A percentile compares a stretch with the other conserved stretches of the same genome.
These are phyloP conservation scores for Hyperoplus lanceolatus DNA, from an alignment of 2,797 vertebrate species.

Conservation along the genomic window DNA sequence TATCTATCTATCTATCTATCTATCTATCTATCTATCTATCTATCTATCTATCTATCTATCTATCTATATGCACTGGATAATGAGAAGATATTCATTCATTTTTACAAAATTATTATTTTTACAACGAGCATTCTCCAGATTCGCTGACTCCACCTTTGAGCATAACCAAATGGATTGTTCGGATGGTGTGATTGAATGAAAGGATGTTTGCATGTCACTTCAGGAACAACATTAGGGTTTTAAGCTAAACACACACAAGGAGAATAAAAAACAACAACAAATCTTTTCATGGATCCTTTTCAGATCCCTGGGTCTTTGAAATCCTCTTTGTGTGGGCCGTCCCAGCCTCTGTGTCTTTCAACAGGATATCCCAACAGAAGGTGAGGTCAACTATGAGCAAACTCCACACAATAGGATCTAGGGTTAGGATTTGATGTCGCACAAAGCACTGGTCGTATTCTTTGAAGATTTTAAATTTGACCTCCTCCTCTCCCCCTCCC, in stretches of 20 bases:
- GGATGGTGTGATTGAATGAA: neutral
- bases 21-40: too few relatives aligned
- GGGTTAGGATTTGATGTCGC: conserved; percentile 81
- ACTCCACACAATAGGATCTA: conserved; percentile 73
- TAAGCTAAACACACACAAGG: conserved; percentile 2
- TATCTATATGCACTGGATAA: too few relatives aligned
- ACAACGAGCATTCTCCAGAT: neutral
- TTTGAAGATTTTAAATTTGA: conserved; percentile 70
- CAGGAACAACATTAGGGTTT: conserved; percentile 13
- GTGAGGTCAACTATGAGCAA: conserved; percentile 86
- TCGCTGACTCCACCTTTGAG: neutral
- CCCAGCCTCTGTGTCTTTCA: conserved; percentile 66
- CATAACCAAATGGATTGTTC: too few relatives aligned
- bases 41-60: too few relatives aligned
- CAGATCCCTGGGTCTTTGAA: conserved; percentile 22
- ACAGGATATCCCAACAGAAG: conserved; percentile 81
- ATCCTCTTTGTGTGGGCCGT: conserved; percentile 77
- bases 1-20: too few relatives aligned
- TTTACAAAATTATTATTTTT: too few relatives aligned
- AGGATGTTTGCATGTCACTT: conserved; percentile 3
- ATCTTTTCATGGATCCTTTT: conserved; percentile 32
- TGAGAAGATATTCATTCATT: too few relatives aligned
- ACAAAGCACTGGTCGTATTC: conserved; percentile 79
- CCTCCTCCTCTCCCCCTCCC: conserved; percentile 4
- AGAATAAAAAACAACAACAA: conserved; percentile 28